Percentiles rank a stretch among this genome's conserved stretches.
phyloP scores from a whole-genome alignment of 2,888 invertebrate genomes.

The Esperia sulphurella region DNA sequence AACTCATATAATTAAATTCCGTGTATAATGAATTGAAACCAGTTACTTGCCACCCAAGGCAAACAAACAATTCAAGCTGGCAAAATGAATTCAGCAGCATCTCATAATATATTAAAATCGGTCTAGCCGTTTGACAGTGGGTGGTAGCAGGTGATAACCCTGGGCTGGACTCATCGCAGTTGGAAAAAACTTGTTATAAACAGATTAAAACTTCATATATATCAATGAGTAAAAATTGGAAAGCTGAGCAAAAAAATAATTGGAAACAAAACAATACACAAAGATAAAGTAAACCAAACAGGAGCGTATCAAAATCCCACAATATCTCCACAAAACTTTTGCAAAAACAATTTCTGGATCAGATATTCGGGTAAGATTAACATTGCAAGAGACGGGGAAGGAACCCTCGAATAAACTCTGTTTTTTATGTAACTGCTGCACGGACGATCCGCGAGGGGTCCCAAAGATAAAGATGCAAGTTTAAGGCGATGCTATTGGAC shows the following conservation, averaged over 20 bases:
- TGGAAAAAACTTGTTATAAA: not conserved
- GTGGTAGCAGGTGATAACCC: no score
- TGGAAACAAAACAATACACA: not conserved
- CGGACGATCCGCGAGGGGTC: constrained; percentile 31
- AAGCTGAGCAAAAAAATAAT: constrained; percentile 1
- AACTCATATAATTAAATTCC: no score
- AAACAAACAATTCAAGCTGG: no score
- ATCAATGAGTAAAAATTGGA: not conserved
- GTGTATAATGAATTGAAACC: no score
- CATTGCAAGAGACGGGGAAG: constrained; percentile 25
- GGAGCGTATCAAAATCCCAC: constrained; percentile 5
- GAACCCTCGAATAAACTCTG: constrained; percentile 40
- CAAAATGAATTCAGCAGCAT: constrained; percentile 6
- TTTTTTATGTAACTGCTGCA: constrained; percentile 50
- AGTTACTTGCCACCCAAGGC: no score
- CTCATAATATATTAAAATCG: no score
- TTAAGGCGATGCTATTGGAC: constrained; percentile 52
- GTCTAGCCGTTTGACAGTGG: no score
- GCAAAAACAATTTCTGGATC: constrained; percentile 31
- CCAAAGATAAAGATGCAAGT: constrained; percentile 51
- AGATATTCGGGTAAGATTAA: constrained; percentile 30
- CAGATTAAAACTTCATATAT: constrained; percentile 3
- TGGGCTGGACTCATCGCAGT: no score
- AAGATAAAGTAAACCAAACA: not conserved
- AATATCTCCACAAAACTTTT: constrained; percentile 22